Base-by-base conservation (phyloP, 2,797 vertebrate species). In the Gorsachius magnificus region DNA sequence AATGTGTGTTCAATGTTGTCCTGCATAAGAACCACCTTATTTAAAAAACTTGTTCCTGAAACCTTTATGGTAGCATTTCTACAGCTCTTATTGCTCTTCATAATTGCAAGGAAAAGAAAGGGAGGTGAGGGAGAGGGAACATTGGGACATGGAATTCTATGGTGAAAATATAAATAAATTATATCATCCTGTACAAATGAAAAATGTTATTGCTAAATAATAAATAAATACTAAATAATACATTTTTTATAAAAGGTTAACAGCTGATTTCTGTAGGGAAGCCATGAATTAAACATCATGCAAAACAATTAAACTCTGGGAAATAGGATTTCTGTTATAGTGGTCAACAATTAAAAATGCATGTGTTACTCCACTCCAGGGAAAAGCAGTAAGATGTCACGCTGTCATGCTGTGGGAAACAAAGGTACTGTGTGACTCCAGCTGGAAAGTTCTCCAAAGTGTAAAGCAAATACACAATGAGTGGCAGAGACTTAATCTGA, bases 141-240 rank as follows among this genome's bases (percentile, higher is more conserved):
- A 54, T 10, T 33, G 54, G 57, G 79, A 90, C 46, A 56, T 41
- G 57, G 75, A 83, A 85, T 91, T 95, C 83, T 81, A 41, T 51
- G 83, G 61, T 58, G 78, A 87, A 94, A 95, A 92, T 71, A 96
- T 97, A 94, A 97, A 97, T 96, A 95, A 97, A 91, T 96, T 48
- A 96, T 96, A 58, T 65, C 1, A 3, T 74, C 78, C 68, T 77
- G 75, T 71, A 87, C 90, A 96, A 97, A 96, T 97, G 95, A 92
- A 96, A 79, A 96, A 84, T 77, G 72, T 78, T 96, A 86, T 96
- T 78, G 61, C 57, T 97, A 96, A 97, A 97, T 97, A 97, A 97
- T 97, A 96, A 96, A 97, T 96, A 96, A 96, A 97, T 85, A 93
- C 90, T 97, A 94, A 96, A 97, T 96, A 95, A 96, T 95, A 76